phyloP scores from a whole-genome alignment of 2,888 invertebrate species.

The Trichacis sp. region DNA sequence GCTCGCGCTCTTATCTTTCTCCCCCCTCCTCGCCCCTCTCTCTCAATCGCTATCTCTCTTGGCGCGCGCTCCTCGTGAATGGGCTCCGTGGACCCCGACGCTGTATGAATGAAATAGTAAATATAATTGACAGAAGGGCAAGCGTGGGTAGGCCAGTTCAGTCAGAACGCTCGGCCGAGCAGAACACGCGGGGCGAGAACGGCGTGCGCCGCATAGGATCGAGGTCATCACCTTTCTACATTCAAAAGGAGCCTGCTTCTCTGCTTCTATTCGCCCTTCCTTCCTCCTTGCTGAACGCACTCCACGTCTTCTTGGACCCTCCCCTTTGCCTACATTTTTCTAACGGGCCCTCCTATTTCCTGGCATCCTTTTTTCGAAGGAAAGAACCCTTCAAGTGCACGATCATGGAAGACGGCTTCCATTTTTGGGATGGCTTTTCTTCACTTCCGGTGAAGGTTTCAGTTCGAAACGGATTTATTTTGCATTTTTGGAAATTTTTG shows the following conservation, averaged over 20 bases:
- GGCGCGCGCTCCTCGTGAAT: constrained; percentile 57
- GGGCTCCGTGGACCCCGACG: constrained; percentile 57
- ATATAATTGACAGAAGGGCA: constrained; percentile 65
- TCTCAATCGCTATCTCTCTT: constrained; percentile 25
- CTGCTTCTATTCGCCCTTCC: constrained; percentile 49
- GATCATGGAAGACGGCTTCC: neutral
- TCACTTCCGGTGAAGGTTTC: no score
- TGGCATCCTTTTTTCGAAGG: no score
- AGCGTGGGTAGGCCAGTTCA: constrained; percentile 61
- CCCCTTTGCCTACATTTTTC: neutral
- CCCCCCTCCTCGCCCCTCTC: constrained; percentile 9
- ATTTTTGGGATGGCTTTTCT: no score
- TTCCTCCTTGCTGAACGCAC: constrained; percentile 23
- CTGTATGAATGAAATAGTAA: constrained; percentile 64
- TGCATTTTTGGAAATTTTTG: no score
- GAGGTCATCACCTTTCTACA: constrained; percentile 64
- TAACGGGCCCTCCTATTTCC: neutral
- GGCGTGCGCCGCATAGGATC: constrained; percentile 56
- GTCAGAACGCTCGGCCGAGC: constrained; percentile 54
- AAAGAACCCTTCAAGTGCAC: no score
- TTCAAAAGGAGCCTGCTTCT: constrained; percentile 42
- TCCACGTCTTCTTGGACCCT: constrained; percentile 1
- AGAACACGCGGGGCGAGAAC: constrained; percentile 46
- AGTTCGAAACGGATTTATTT: no score
- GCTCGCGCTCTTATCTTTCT: constrained; percentile 25